Evolutionary conservation across 2,113 vertebrate genomes (phyloP).

Genomic region (Gasterosteus aculeatus): DNA sequence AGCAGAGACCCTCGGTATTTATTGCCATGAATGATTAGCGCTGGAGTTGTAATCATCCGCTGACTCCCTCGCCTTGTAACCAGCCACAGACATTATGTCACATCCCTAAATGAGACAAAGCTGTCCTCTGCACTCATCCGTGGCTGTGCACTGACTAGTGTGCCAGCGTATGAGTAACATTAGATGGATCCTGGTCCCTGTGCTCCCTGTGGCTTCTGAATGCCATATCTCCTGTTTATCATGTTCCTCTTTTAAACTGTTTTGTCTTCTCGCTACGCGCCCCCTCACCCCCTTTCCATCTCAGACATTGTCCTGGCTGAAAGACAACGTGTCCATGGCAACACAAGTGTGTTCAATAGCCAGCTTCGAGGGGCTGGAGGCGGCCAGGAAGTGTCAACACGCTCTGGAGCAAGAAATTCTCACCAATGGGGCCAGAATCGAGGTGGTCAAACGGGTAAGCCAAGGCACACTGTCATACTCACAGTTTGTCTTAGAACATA

Average conservation of each 20-base stretch:
- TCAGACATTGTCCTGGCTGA: conserved; percentile 83
- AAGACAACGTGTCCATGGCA: conserved; percentile 68
- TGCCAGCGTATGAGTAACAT: conserved; percentile 12
- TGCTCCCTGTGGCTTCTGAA: conserved; percentile 18
- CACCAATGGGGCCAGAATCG: conserved; percentile 70
- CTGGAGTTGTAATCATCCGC: conserved; percentile 10
- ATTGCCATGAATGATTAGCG: conserved; percentile 17
- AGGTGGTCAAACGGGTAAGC: conserved; percentile 78
- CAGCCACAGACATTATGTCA: conserved; percentile 55
- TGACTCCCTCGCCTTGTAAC: conserved; percentile 36
- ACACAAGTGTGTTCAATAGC: conserved; percentile 63
- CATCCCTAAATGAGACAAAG: conserved; percentile 30
- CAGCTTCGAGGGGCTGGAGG: conserved; percentile 61
- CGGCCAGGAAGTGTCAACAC: conserved; percentile 67
- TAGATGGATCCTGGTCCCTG: not conserved
- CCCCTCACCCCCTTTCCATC: not conserved
- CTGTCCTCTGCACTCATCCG: conserved; percentile 6
- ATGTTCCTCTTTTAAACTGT: not conserved
- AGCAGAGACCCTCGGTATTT: not conserved
- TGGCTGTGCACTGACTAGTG: not conserved
- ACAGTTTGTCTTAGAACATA: conserved; percentile 30
- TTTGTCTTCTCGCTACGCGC: not conserved
- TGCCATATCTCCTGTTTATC: not conserved
- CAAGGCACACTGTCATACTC: conserved; percentile 30
- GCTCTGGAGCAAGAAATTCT: conserved; percentile 78